A percentile compares a stretch with the other conserved stretches of the same genome.
Evolutionary conservation across 2,888 invertebrate genomes (phyloP).

Genomic region (Chrysodeixis includens): DNA sequence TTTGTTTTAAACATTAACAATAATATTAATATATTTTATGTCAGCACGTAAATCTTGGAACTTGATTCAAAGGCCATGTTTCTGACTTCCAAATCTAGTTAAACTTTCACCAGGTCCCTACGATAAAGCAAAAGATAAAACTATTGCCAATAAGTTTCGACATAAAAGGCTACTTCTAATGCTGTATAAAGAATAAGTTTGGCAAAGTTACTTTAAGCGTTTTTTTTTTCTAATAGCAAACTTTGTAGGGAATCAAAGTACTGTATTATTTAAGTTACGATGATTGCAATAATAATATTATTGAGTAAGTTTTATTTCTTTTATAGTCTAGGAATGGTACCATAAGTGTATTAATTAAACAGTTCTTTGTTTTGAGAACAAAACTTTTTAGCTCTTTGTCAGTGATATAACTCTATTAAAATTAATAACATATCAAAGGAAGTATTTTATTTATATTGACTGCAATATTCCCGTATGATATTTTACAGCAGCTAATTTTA

Average conservation of each 20-base stretch:
- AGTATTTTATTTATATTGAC: too few relatives aligned
- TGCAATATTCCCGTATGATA: too few relatives aligned
- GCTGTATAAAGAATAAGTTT: background rate
- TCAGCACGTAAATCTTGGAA: background rate
- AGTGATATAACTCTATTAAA: too few relatives aligned
- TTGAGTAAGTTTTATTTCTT: background rate
- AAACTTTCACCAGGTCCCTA: slow-evolving; percentile 10
- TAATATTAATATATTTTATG: background rate
- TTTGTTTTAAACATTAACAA: background rate
- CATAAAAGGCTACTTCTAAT: slow-evolving; percentile 6
- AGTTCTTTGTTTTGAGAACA: too few relatives aligned
- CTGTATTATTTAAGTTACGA: background rate
- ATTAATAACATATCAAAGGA: too few relatives aligned
- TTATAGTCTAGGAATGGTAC: too few relatives aligned
- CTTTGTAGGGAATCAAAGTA: background rate
- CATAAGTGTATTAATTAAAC: too few relatives aligned
- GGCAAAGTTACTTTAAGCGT: background rate
- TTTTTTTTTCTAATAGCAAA: background rate
- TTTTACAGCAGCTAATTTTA: too few relatives aligned
- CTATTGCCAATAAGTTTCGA: slow-evolving; percentile 1
- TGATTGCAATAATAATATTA: background rate
- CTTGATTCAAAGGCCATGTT: background rate
- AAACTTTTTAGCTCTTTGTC: too few relatives aligned
- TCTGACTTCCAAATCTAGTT: slow-evolving; percentile 6
- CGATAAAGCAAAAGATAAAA: slow-evolving; percentile 7